Percentiles rank a stretch among this genome's conserved stretches.
phyloP scores from a whole-genome alignment of 2,888 invertebrate genomes.

The Cephus rjabovi region DNA sequence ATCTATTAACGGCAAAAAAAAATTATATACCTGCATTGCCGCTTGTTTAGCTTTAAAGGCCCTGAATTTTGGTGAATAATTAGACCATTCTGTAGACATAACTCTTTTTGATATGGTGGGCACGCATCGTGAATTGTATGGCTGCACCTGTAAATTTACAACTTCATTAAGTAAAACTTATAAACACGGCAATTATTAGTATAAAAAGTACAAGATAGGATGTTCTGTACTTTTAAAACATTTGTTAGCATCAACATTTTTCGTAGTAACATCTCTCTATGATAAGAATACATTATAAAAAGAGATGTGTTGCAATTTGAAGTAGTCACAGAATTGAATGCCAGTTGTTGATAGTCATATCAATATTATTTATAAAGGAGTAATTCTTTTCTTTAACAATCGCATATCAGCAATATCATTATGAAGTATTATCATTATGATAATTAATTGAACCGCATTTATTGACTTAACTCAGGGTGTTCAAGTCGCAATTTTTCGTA shows the following conservation, averaged over 20 bases:
- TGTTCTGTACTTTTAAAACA: background rate
- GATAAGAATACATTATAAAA: background rate
- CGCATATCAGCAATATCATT: background rate
- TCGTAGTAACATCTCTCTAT: background rate
- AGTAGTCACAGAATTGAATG: background rate
- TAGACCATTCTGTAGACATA: background rate
- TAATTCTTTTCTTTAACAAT: background rate
- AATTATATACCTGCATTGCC: slow-evolving; percentile 45
- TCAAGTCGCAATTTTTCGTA: background rate
- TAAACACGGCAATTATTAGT: background rate
- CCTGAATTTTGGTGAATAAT: slow-evolving; percentile 24
- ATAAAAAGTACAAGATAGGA: background rate
- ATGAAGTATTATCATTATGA: background rate
- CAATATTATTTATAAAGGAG: background rate
- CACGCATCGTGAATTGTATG: background rate
- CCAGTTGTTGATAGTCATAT: background rate
- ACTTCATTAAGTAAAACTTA: background rate
- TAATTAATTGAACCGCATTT: background rate
- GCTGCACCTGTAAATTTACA: background rate
- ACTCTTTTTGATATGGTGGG: background rate
- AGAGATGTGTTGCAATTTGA: background rate
- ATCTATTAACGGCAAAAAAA: background rate
- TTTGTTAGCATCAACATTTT: background rate
- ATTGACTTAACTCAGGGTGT: background rate
- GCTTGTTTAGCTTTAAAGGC: slow-evolving; percentile 46